Evolutionary conservation across 2,888 invertebrate species (phyloP).

Genomic region (Aspidiotus destructor): DNA sequence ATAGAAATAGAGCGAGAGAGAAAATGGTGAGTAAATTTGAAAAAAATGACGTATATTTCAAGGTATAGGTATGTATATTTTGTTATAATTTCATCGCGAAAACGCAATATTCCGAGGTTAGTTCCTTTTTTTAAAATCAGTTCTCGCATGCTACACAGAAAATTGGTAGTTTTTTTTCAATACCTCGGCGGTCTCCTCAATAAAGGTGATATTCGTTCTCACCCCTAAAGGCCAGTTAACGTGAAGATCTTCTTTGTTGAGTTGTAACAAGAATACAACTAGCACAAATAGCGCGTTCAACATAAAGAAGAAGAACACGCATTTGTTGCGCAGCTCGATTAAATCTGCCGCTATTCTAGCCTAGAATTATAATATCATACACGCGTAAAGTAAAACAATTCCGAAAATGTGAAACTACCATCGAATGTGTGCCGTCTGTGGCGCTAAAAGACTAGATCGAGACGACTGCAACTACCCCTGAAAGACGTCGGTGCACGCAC

Average conservation of each 20-base stretch:
- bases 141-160: constrained; percentile 18
- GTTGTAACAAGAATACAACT: constrained; percentile 96
- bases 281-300: constrained; percentile 98
- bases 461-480: background rate
- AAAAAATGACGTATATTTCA: too few species aligned
- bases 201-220: constrained; percentile 87
- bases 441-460: background rate
- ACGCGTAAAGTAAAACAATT: constrained; percentile 19
- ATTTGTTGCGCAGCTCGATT: constrained; percentile 91
- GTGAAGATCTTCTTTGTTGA: constrained; percentile 96
- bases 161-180: constrained; percentile 28
- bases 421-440: background rate
- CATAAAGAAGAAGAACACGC: constrained; percentile 97
- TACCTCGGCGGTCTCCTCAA: constrained; percentile 88
- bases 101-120: too few species aligned
- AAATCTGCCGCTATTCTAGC: constrained; percentile 81
- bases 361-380: constrained; percentile 48
- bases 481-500: constrained; percentile 3
- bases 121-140: too few species aligned
- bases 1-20: background rate
- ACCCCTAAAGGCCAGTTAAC: constrained; percentile 94
- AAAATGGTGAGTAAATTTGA: background rate
- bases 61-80: too few species aligned
- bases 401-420: constrained; percentile 23
- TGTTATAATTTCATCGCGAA: too few species aligned